Evolutionary conservation across 2,113 vertebrate genomes (phyloP).

Genomic region (Oxygymnocypris stewartii): DNA sequence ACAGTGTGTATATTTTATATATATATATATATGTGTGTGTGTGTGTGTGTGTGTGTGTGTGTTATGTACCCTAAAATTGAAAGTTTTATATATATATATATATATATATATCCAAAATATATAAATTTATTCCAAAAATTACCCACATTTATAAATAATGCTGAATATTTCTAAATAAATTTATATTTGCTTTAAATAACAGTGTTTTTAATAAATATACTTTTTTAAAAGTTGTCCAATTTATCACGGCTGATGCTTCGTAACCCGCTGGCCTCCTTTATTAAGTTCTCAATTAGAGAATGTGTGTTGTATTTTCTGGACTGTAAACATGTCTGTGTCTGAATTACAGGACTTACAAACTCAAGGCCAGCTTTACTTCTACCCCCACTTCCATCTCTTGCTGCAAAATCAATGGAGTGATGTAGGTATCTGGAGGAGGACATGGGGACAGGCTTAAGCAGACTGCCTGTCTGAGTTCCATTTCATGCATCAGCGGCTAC

Average conservation of each 20-base stretch:
- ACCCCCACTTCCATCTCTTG: constrained; percentile 9
- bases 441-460: constrained; percentile 38
- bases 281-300: constrained; percentile 5
- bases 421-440: constrained; percentile 49
- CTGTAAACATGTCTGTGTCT: background rate
- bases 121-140: no score
- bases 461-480: constrained; percentile 49
- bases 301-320: background rate
- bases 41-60: no score
- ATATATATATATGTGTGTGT: no score
- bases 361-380: constrained; percentile 9
- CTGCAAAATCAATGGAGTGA: constrained; percentile 51
- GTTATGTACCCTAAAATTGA: no score
- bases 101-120: background rate
- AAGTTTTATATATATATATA: no score
- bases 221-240: background rate
- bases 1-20: no score
- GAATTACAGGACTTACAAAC: constrained; percentile 22
- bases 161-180: no score
- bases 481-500: constrained; percentile 56
- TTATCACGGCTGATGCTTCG: background rate
- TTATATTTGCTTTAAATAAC: background rate
- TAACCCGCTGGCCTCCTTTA: background rate
- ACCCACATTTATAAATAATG: background rate
- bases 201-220: background rate